Evolutionary conservation across 2,113 vertebrate genomes (phyloP), one percentile per base, ranked within the genome.

Genomic region (Tonatia bakeri): DNA sequence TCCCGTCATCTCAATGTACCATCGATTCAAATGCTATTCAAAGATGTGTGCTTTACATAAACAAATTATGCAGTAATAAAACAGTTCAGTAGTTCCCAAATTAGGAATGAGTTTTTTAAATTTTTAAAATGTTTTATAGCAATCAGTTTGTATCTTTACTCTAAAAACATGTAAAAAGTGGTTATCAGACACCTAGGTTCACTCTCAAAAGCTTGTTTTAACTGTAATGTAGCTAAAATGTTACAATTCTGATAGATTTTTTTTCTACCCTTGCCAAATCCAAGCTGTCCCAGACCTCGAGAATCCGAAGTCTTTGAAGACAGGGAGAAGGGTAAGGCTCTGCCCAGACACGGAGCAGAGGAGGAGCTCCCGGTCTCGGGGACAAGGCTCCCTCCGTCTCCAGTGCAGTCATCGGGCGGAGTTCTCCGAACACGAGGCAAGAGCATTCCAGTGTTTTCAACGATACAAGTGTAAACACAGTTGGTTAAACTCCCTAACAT

Each of bases 41-140:
- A 5, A 93, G 73, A 84, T 26, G 17, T 72, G 20, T 61, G 14
- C 65, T 96, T 93, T 87, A 79, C 19, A 67, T 52, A 67, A 87
- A 64, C 36, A 97, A 94, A 82, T 73, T 61, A 20, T 69, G 43
- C 47, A 90, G 72, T 69, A 87, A 92, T 85, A 22, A 79, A 92
- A 43, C 43, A 85, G 22, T 75, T 91, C n/a, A 47, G 33, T 13
- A 80, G 31, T 56, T 76, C 31, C 72, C 31, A 94, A 80, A 87
- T 87, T 84, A 87, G 28, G 33, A 89, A 77, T 88, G 54, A 80
- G 10, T 86, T 92, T 88, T n/a, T 90, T 73, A 93, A 88, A 59
- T n/a, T 77, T 94, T 86, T 52, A 26, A 91, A 73, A 54, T 4
- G 36, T 91, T 95, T 86, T 89, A 72, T 20, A 76, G n/a, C 94